These are phyloP conservation scores for Mactromeris polynyma DNA, from an alignment of 2,888 invertebrate species.

Conservation along the genomic window DNA sequence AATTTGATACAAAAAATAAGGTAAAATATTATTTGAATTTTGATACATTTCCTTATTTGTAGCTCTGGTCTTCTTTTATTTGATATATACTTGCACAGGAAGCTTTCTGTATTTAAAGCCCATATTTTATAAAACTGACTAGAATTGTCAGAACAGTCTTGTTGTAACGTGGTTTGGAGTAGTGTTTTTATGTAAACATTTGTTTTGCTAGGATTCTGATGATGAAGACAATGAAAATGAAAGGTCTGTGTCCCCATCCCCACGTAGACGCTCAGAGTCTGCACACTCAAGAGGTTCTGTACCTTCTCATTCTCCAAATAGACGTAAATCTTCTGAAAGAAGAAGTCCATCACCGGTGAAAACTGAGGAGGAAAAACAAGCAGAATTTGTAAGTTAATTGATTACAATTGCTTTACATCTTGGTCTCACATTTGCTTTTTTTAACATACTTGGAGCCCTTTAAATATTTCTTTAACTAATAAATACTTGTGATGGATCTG, in stretches of 20 bases:
- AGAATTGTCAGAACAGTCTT: not conserved
- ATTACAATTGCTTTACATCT: no score
- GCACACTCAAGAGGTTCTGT: slow-evolving; percentile 38
- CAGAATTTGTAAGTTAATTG: slow-evolving; percentile 82
- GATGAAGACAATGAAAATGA: slow-evolving; percentile 74
- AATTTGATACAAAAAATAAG: no score
- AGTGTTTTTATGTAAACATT: not conserved
- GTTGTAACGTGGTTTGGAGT: not conserved
- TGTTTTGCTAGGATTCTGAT: slow-evolving; percentile 85
- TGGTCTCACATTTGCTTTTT: no score
- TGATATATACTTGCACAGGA: no score
- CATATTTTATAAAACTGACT: no score
- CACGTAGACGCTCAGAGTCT: slow-evolving; percentile 42
- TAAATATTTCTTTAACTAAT: no score
- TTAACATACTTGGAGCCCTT: no score
- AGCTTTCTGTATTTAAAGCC: no score
- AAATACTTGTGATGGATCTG: no score
- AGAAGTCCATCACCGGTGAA: slow-evolving; percentile 84
- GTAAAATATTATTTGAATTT: no score
- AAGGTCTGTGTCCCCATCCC: slow-evolving; percentile 65
- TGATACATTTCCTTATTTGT: no score
- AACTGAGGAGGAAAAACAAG: slow-evolving; percentile 87
- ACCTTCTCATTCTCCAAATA: slow-evolving; percentile 60
- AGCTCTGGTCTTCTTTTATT: no score
- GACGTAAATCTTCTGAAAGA: slow-evolving; percentile 64